Evolutionary conservation across 2,888 invertebrate species (phyloP), one percentile per base, ranked within the genome.

Genomic region (Podabrus alpinus): DNA sequence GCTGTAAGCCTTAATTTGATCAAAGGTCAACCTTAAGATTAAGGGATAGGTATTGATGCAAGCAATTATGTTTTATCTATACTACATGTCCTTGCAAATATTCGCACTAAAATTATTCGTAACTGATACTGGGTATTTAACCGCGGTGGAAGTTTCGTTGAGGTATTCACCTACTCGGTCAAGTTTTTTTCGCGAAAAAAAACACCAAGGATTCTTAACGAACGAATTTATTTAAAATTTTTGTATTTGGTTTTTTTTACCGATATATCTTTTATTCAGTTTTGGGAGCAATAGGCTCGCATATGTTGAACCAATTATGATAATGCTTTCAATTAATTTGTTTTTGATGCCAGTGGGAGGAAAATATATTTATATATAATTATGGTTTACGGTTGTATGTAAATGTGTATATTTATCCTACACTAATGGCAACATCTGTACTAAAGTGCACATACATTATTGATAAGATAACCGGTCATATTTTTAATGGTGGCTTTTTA

Each of bases 401-500:
- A 45, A 45, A 45, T 45, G 45, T 45, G 7, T 19, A 19, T 45
- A 45, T 45, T 45, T 45, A 45, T n/a, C n/a, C 45, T 45, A n/a
- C n/a, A 45, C 45, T 45, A 45, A 45, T 45, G 45, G 45, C 9
- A 45, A 45, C 45, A 45, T 45, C 16, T 61, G 61, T 61, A 61
- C 17, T 7, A 64, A 64, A 64, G 62, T 64, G 62, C 62, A 64
- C 62, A 64, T 64, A 21, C 62, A 64, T 64, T 64, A 19, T 64
- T 21, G 62, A 64, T 64, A 64, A 64, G 62, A 64, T 17, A 64
- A 64, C 19, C 62, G n/a, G 16, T 64, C 13, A 64, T 64, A 16
- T 17, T 61, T 17, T n/a, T 19, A 64, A 64, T 64, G 19, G 19
- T 15, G 13, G n/a, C 10, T 19, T 19, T n/a, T 64, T 64, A 21